phyloP scores from a whole-genome alignment of 2,797 vertebrate species.

The Buphagus erythrorhynchus region DNA sequence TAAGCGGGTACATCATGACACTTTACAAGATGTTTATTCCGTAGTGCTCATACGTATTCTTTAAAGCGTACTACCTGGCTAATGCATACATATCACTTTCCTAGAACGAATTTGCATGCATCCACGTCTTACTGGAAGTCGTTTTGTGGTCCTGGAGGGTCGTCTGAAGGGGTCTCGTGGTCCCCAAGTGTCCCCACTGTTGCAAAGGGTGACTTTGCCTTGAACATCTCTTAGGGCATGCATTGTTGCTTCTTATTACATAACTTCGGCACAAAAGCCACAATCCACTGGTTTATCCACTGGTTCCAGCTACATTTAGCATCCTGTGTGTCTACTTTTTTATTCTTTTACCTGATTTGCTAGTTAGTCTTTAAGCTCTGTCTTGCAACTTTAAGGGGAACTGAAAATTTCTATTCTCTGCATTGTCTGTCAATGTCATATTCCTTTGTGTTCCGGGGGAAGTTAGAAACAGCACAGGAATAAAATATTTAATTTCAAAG shows the following conservation, averaged over 20 bases:
- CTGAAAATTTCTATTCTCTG: neutral
- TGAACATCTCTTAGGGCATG: neutral
- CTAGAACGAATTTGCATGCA: neutral
- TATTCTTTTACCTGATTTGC: neutral
- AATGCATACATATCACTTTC: no score
- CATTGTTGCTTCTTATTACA: neutral
- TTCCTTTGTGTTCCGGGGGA: neutral
- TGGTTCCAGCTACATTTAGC: neutral
- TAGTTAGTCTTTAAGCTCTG: neutral
- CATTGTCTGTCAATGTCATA: neutral
- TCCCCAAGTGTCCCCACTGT: neutral
- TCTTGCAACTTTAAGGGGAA: neutral
- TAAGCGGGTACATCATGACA: accelerated
- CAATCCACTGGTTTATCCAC: neutral
- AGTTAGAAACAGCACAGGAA: neutral
- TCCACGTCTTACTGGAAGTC: neutral
- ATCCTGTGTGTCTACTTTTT: neutral
- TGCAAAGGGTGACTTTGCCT: neutral
- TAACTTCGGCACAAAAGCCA: neutral
- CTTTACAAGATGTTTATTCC: neutral
- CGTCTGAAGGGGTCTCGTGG: neutral
- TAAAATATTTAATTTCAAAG: neutral
- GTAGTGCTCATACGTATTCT: accelerated
- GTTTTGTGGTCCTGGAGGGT: neutral
- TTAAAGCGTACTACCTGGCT: neutral